phyloP scores from a whole-genome alignment of 1,140 invertebrate species.

The Hycleus phaleratus region DNA sequence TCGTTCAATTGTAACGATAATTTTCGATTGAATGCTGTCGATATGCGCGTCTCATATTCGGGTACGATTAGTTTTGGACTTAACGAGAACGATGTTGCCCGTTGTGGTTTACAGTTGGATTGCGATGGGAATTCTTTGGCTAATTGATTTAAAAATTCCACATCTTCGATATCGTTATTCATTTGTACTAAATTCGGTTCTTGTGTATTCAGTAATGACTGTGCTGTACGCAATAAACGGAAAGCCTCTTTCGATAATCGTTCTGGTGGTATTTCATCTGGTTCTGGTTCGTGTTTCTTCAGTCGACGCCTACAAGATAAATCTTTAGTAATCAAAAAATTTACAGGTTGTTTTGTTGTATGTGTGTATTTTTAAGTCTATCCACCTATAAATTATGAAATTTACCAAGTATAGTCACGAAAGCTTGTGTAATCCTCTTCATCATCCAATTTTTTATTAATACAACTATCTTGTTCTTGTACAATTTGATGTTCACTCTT shows the following conservation, averaged over 20 bases:
- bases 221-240: slow-evolving; percentile 55
- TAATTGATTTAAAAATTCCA: slow-evolving; percentile 32
- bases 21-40: slow-evolving; percentile 32
- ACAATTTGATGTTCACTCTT: slow-evolving; percentile 49
- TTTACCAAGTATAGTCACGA: slow-evolving; percentile 46
- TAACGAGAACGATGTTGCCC: slow-evolving; percentile 30
- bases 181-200: slow-evolving; percentile 52
- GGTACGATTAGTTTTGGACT: slow-evolving; percentile 33
- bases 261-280: slow-evolving; percentile 51
- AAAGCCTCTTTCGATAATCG: slow-evolving; percentile 62
- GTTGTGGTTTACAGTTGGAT: slow-evolving; percentile 21
- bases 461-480: slow-evolving; percentile 23
- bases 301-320: slow-evolving; percentile 21
- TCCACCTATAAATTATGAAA: neutral
- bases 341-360: neutral
- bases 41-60: slow-evolving; percentile 25
- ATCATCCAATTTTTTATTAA: neutral
- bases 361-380: no score
- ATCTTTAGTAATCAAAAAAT: neutral
- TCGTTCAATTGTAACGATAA: slow-evolving; percentile 31
- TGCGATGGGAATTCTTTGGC: slow-evolving; percentile 33
- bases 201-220: slow-evolving; percentile 55
- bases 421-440: slow-evolving; percentile 38
- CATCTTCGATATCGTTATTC: slow-evolving; percentile 20
- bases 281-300: slow-evolving; percentile 23